A percentile compares a stretch with the other conserved stretches of the same genome.
Conservation (phyloP, 2,888 invertebrate species). For the Platycheirus albimanus region DNA sequence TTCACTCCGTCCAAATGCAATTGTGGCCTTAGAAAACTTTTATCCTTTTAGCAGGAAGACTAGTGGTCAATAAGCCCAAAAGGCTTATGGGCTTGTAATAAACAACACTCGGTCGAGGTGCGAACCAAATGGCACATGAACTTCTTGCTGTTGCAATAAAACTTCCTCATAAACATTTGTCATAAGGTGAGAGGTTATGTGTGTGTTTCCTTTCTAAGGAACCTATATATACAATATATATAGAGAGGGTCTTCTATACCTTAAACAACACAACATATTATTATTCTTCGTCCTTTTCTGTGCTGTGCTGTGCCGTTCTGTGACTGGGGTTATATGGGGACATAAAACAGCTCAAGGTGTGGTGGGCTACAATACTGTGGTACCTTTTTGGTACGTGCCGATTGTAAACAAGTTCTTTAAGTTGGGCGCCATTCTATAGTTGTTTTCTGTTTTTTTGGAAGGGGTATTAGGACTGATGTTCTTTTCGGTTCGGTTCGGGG, state of each 20-base stretch:
- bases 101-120: conserved; percentile 71
- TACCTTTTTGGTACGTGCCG: conserved; percentile 46
- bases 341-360: conserved; percentile 68
- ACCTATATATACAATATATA: neutral
- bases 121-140: conserved; percentile 72
- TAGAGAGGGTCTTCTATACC: neutral
- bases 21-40: conserved; percentile 32
- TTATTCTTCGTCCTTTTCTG: neutral
- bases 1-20: conserved; percentile 49
- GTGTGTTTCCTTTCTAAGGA: conserved; percentile 20
- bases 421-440: conserved; percentile 22
- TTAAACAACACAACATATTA: neutral
- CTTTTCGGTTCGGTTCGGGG: too few relatives aligned
- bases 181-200: conserved; percentile 68
- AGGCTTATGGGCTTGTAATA: conserved; percentile 65
- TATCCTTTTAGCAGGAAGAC: conserved; percentile 5
- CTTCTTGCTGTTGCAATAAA: conserved; percentile 71
- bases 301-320: too few relatives aligned
- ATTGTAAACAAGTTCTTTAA: conserved; percentile 58
- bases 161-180: conserved; percentile 73
- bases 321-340: conserved; percentile 59
- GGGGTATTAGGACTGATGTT: too few relatives aligned
- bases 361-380: conserved; percentile 36
- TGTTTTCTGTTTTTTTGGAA: conserved; percentile 13
- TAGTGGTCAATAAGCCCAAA: conserved; percentile 32